Conservation (phyloP, 2,113 vertebrate genomes). For the Pipa parva region DNA sequence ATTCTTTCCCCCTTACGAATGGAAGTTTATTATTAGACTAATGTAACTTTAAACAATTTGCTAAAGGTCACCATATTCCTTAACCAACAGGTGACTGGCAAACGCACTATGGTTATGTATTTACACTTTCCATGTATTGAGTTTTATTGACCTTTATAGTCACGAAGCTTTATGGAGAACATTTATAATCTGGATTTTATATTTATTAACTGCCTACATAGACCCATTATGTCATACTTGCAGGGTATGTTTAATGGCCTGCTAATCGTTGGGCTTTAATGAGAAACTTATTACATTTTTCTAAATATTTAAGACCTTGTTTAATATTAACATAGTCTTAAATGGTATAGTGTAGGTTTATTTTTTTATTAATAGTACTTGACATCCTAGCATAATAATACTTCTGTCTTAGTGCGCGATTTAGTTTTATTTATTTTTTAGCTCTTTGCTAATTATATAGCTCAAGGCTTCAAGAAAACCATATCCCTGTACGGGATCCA, state of each 20-base stretch:
- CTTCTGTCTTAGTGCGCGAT: too few relatives aligned
- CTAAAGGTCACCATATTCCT: slow-evolving; percentile 14
- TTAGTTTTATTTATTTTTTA: too few relatives aligned
- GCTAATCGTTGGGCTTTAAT: background rate
- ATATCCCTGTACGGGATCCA: too few relatives aligned
- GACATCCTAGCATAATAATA: too few relatives aligned
- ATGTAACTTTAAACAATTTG: slow-evolving; percentile 5
- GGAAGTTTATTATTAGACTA: background rate
- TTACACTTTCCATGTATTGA: slow-evolving; percentile 4
- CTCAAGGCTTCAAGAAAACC: too few relatives aligned
- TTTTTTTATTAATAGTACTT: too few relatives aligned
- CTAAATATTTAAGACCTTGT: background rate
- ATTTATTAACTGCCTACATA: background rate
- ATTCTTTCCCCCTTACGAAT: background rate
- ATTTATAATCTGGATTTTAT: background rate
- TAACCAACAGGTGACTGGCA: background rate
- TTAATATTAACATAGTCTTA: too few relatives aligned
- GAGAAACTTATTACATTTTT: background rate
- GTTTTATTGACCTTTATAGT: slow-evolving; percentile 17
- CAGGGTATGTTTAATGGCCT: background rate
- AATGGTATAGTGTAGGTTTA: too few relatives aligned
- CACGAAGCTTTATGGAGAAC: slow-evolving; percentile 10
- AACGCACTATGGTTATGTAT: background rate
- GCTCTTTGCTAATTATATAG: too few relatives aligned
- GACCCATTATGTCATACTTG: background rate